phyloP scores from a whole-genome alignment of 2,888 invertebrate genomes.

The Eupithecia tripunctaria region DNA sequence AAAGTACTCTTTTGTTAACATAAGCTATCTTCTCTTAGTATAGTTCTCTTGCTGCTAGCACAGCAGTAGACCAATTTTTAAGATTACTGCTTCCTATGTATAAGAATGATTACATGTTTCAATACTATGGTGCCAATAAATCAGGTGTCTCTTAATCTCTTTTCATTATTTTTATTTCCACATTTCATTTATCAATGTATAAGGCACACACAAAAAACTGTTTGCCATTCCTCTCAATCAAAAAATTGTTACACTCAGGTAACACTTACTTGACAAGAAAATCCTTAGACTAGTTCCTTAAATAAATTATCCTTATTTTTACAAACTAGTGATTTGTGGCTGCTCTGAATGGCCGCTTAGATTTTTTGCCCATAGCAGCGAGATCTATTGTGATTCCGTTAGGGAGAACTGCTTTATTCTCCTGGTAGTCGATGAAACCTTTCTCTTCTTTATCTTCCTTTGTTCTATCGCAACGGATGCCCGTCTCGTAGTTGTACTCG shows the following conservation, averaged over 20 bases:
- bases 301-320: conserved; percentile 71
- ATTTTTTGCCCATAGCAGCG: conserved; percentile 88
- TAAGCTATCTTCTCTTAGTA: neutral
- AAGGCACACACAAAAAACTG: conserved; percentile 46
- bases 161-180: conserved; percentile 55
- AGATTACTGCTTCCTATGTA: neutral
- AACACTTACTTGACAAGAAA: conserved; percentile 64
- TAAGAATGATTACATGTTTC: neutral
- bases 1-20: conserved; percentile 3
- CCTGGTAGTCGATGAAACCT: conserved; percentile 89
- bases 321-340: conserved; percentile 76
- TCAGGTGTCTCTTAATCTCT: conserved; percentile 2
- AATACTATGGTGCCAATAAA: neutral
- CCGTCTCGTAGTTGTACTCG: conserved; percentile 93
- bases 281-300: conserved; percentile 73
- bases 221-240: conserved; percentile 50
- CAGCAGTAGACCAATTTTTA: neutral
- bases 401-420: conserved; percentile 89
- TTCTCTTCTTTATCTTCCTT: conserved; percentile 83
- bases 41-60: neutral
- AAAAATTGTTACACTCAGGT: conserved; percentile 53
- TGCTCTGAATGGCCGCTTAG: conserved; percentile 86
- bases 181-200: conserved; percentile 54
- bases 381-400: conserved; percentile 89
- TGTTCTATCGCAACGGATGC: conserved; percentile 87